Conservation (phyloP, 2,888 invertebrate species). For the Dusona sp. region DNA sequence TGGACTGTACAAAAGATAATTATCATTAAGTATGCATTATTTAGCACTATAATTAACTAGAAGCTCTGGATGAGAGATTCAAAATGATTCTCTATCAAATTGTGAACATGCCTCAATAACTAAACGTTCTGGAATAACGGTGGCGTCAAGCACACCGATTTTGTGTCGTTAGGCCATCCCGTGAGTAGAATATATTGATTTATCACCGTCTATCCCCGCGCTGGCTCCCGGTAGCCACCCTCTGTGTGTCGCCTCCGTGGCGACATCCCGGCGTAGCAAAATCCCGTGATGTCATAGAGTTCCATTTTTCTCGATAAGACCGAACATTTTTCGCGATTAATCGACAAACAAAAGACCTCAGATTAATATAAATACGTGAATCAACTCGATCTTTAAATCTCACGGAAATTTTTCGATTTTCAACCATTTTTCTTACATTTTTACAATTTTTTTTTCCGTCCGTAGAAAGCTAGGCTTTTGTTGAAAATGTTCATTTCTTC, state of each 20-base stretch:
- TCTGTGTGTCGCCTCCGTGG: slow-evolving; percentile 55
- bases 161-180: slow-evolving; percentile 79
- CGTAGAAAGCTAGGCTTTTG: background rate
- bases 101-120: background rate
- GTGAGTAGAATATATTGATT: slow-evolving; percentile 82
- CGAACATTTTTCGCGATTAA: background rate
- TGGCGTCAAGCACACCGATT: slow-evolving; percentile 73
- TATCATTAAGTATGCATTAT: background rate
- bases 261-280: slow-evolving; percentile 42
- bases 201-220: slow-evolving; percentile 73
- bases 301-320: slow-evolving; percentile 19
- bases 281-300: slow-evolving; percentile 31
- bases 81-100: slow-evolving; percentile 6
- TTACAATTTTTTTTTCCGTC: background rate
- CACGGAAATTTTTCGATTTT: background rate
- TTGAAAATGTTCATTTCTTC: background rate
- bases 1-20: background rate
- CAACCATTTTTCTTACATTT: background rate
- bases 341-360: slow-evolving; percentile 23
- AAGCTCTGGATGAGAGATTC: background rate
- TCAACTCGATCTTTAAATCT: slow-evolving; percentile 19
- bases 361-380: slow-evolving; percentile 3
- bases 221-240: slow-evolving; percentile 59
- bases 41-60: background rate
- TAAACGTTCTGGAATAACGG: slow-evolving; percentile 61